These are phyloP conservation scores for Desmodus rotundus DNA, from an alignment of 2,113 vertebrate species.

Conservation along the genomic window DNA sequence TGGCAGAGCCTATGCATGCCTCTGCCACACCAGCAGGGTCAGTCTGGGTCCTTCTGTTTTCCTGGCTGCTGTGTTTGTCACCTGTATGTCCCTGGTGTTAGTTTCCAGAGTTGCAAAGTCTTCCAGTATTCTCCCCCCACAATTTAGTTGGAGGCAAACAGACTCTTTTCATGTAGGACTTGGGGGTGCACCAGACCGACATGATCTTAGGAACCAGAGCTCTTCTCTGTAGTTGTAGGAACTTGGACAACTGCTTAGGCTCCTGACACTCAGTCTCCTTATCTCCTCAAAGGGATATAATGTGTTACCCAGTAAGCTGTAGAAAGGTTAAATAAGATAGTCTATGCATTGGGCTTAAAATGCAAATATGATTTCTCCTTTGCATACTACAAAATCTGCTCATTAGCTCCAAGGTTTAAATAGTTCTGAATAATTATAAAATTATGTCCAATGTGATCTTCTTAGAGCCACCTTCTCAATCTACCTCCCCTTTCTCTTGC, in stretches of 20 bases:
- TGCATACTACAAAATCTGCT: neutral
- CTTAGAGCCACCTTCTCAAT: neutral
- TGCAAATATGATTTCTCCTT: neutral
- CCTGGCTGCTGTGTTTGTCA: neutral
- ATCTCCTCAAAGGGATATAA: neutral
- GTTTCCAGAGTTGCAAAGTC: neutral
- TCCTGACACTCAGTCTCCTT: neutral
- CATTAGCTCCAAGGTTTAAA: neutral
- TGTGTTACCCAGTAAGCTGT: neutral
- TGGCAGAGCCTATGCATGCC: neutral
- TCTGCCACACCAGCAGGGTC: fast-evolving
- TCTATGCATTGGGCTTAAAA: neutral
- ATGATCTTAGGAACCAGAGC: neutral
- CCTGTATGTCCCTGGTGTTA: neutral
- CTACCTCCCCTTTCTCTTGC: neutral
- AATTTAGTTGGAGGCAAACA: neutral
- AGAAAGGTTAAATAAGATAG: neutral
- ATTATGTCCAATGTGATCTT: neutral
- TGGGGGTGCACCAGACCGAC: fast-evolving
- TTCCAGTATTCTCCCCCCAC: fast-evolving
- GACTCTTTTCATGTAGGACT: neutral
- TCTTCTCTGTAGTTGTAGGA: neutral
- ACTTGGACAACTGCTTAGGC: neutral
- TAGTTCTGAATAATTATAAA: neutral
- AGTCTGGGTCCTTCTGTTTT: neutral